Percentiles rank a stretch among this genome's conserved stretches.
These are phyloP conservation scores for Sclerurus mexicanus DNA, from an alignment of 2,113 vertebrate genomes.

Conservation along the genomic window DNA sequence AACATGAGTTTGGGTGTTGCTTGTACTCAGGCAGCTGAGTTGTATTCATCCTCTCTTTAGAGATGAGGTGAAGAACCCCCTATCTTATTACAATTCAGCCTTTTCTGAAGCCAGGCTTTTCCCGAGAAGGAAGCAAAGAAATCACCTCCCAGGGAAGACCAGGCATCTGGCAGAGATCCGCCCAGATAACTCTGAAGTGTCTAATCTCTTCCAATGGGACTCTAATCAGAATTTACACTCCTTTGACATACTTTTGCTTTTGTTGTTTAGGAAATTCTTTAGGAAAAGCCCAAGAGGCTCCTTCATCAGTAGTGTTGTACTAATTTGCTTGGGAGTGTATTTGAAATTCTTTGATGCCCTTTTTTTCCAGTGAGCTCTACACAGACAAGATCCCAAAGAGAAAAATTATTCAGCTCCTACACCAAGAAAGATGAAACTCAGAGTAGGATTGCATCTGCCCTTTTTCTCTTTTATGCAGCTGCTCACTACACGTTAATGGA, in stretches of 20 bases:
- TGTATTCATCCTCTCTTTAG: background rate
- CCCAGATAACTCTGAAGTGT: background rate
- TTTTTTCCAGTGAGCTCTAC: background rate
- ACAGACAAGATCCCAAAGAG: background rate
- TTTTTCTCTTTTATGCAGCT: background rate
- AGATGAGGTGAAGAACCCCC: fast-evolving
- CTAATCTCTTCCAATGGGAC: background rate
- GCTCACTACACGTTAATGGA: background rate
- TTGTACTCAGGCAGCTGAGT: fast-evolving
- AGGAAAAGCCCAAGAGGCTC: background rate
- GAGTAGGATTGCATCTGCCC: background rate
- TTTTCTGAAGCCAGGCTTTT: background rate
- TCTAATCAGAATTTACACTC: background rate
- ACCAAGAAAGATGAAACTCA: background rate
- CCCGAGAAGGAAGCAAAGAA: background rate
- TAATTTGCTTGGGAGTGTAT: fast-evolving
- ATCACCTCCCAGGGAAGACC: background rate
- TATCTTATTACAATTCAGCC: background rate
- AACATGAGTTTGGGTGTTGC: background rate
- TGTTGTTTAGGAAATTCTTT: background rate
- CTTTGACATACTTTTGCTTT: background rate
- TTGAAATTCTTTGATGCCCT: background rate
- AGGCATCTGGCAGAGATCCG: background rate
- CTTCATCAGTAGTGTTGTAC: background rate
- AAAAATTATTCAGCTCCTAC: background rate